These are phyloP conservation scores for Serripes groenlandicus DNA, from an alignment of 2,888 invertebrate genomes.

Conservation along the genomic window DNA sequence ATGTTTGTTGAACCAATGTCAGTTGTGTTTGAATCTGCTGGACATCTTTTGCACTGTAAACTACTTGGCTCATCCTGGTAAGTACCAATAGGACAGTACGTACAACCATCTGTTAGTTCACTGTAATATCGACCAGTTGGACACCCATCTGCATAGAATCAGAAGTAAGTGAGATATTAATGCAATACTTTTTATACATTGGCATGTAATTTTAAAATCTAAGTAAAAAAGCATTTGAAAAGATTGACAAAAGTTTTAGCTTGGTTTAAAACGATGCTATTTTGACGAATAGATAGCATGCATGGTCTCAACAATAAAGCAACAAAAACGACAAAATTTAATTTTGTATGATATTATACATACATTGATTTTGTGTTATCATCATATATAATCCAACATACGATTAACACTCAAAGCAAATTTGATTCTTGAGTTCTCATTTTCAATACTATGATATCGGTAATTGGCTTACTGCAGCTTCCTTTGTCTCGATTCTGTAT, in stretches of 20 bases:
- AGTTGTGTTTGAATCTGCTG: neutral
- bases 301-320: too few species aligned
- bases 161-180: neutral
- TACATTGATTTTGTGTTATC: too few species aligned
- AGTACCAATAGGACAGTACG: neutral
- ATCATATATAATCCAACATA: too few species aligned
- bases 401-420: neutral
- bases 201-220: too few species aligned
- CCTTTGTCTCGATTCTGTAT: neutral
- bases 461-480: neutral
- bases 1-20: neutral
- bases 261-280: too few species aligned
- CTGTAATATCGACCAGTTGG: neutral
- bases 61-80: neutral
- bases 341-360: too few species aligned
- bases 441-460: neutral
- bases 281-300: too few species aligned
- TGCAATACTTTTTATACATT: neutral
- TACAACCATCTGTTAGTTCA: neutral
- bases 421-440: neutral
- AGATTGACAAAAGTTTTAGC: too few species aligned
- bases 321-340: too few species aligned
- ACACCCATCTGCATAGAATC: neutral
- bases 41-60: neutral
- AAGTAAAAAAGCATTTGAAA: too few species aligned